Percentiles rank a stretch among this genome's conserved stretches.
Evolutionary conservation across 2,797 vertebrate species (phyloP).

Genomic region (Aselliscus stoliczkanus): DNA sequence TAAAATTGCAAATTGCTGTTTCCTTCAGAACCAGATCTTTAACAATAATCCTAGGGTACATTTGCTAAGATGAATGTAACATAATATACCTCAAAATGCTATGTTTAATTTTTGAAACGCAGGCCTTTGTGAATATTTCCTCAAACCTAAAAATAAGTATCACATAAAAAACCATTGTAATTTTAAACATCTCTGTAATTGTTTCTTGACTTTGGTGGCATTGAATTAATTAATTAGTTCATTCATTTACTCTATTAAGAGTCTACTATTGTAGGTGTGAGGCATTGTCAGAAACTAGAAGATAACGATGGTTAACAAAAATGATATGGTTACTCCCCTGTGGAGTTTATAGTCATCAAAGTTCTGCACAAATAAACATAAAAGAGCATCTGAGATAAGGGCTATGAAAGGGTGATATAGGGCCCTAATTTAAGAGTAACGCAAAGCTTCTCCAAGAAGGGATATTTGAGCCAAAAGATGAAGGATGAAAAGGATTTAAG

Average conservation of each 20-base stretch:
- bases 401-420: neutral
- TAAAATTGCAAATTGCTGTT: neutral
- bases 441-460: neutral
- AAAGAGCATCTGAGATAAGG: neutral
- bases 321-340: neutral
- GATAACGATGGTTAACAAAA: neutral
- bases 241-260: neutral
- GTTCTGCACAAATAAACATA: neutral
- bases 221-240: neutral
- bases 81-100: neutral
- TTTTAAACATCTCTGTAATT: neutral
- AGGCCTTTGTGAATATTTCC: neutral
- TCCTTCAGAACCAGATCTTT: neutral
- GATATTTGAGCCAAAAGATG: neutral
- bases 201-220: neutral
- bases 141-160: conserved; percentile 3
- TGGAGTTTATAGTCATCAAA: neutral
- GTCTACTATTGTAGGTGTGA: neutral
- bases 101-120: neutral
- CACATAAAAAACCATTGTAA: neutral
- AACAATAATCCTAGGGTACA: neutral
- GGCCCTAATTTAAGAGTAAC: neutral
- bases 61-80: neutral
- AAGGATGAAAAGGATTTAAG: neutral
- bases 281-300: neutral